phyloP scores from a whole-genome alignment of 1,140 invertebrate species.

The Plutomurus gul region DNA sequence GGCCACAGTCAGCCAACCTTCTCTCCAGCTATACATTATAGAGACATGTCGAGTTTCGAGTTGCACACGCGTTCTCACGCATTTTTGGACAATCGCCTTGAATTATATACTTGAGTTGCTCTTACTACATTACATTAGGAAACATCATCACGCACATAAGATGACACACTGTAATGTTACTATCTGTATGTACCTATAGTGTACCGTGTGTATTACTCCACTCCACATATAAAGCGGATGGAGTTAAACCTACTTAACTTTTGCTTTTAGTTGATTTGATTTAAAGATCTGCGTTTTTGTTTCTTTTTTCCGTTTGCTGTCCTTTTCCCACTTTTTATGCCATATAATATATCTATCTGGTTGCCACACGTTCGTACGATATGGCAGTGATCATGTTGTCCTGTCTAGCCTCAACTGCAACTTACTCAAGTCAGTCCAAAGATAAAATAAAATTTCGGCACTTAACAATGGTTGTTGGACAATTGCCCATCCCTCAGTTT shows the following conservation, averaged over 20 bases:
- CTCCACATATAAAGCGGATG: too few relatives aligned
- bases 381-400: background rate
- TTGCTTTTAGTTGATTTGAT: conserved; percentile 25
- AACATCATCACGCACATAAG: background rate
- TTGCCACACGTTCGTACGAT: background rate
- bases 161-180: too few relatives aligned
- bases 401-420: conserved; percentile 21
- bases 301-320: background rate
- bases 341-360: background rate
- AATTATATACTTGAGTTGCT: background rate
- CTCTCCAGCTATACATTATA: background rate
- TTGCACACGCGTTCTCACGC: conserved; percentile 20
- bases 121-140: background rate
- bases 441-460: conserved; percentile 47
- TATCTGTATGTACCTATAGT: background rate
- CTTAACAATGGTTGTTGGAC: conserved; percentile 48
- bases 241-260: background rate
- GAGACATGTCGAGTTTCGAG: too few relatives aligned
- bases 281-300: conserved; percentile 12
- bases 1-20: too few relatives aligned
- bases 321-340: background rate
- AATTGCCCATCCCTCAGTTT: conserved; percentile 39
- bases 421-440: conserved; percentile 28
- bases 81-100: background rate
- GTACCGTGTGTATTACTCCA: background rate